A percentile compares a stretch with the other conserved stretches of the same genome.
phyloP scores from a whole-genome alignment of 2,797 vertebrate species.

The Artibeus lituratus region DNA sequence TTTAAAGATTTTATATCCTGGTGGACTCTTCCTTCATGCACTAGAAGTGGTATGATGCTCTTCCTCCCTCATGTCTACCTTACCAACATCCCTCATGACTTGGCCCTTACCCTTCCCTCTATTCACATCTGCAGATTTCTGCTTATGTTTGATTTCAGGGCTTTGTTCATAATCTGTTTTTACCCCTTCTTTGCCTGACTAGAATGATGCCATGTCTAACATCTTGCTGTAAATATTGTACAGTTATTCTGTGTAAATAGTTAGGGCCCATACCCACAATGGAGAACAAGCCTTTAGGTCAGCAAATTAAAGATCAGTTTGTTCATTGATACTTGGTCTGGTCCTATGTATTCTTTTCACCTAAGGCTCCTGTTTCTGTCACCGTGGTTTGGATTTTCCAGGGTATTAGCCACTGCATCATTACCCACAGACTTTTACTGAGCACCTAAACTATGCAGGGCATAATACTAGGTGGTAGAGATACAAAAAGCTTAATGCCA shows the following conservation, averaged over 20 bases:
- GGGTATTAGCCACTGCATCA: background rate
- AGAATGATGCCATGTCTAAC: constrained; percentile 12
- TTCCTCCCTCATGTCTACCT: background rate
- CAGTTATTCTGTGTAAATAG: constrained; percentile 63
- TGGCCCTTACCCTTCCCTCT: background rate
- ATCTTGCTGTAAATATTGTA: constrained; percentile 73
- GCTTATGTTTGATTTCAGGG: background rate
- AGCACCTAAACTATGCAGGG: background rate
- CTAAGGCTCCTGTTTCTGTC: background rate
- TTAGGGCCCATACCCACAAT: background rate
- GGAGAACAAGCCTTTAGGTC: constrained; percentile 15
- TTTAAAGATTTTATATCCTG: constrained; percentile 7
- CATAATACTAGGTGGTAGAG: background rate
- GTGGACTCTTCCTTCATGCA: background rate
- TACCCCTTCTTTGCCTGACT: background rate
- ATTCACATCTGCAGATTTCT: background rate
- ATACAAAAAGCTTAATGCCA: background rate
- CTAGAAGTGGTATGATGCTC: background rate
- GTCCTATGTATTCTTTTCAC: background rate
- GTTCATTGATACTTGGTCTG: constrained; percentile 30
- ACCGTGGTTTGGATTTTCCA: background rate
- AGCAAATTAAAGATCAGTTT: constrained; percentile 69
- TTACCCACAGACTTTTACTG: background rate
- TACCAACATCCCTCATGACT: background rate
- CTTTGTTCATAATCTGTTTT: background rate